Base-by-base conservation (phyloP, 2,797 vertebrate genomes). In the Bovichtus variegatus region DNA sequence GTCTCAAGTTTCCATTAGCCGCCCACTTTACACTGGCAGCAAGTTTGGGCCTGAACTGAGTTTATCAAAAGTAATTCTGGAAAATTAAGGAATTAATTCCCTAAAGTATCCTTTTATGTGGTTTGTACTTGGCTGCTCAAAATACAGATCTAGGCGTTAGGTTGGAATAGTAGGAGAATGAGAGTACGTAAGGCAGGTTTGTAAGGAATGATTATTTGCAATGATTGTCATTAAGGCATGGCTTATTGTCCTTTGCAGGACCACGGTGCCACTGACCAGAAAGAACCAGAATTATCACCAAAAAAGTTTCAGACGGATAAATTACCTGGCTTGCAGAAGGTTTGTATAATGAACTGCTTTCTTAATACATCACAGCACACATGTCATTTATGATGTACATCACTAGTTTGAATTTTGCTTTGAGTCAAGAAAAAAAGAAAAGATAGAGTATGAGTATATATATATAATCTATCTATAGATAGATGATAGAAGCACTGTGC, bases 281-380 rank as follows among this genome's bases (percentile, higher is more conserved):
- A 78, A 43, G 85, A 92, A 66, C 19, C 79, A 67, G 86, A 93
- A 5, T 53, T n/a, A 50, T 44, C 53, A 10, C 36, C 78, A 25
- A 91, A 91, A 78, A 92, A 74, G 54, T 7, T 58, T 15, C 73
- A 83, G 60, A 64, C 47, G 46, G 89, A 92, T 29, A 91, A 82
- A 74, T 31, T 29, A 9, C 43, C 80, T 27, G 63, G 25, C 36
- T 67, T 88, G 12, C 81, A 76, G 74, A 94, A 94, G 93, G 94
- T 94, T 74, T 74, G 89, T 58, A 15, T 50, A 27, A 59, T 6
- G 27, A 25, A 47, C 31, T 62, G 0, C 34, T 29, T 62, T 65
- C 9, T 25, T 4, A 2, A 2, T 49, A 36, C 12, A 54, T 61
- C 15, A 49, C 5, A n/a, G 19, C 3, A 5, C 5, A 6, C 3